Conservation (phyloP, 1,140 invertebrate species). For the Prorops nasuta region DNA sequence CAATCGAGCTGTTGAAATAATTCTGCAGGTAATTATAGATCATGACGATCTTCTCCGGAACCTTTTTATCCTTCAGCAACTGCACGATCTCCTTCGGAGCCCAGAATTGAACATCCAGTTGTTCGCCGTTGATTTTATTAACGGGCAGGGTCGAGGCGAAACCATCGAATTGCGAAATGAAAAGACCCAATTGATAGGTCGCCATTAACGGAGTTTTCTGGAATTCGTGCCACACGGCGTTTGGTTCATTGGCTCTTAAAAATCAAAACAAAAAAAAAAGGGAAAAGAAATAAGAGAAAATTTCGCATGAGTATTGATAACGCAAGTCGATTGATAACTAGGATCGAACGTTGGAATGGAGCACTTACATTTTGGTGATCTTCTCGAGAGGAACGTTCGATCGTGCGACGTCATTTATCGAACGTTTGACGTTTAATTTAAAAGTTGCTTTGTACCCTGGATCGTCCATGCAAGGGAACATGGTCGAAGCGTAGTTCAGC, state of each 20-base stretch:
- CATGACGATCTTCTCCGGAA: conserved; percentile 63
- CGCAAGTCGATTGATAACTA: no score
- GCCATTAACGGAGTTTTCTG: conserved; percentile 76
- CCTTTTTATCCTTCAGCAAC: conserved; percentile 60
- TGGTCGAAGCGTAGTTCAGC: conserved; percentile 75
- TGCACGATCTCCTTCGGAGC: conserved; percentile 68
- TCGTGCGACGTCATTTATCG: conserved; percentile 60
- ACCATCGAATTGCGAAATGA: conserved; percentile 72
- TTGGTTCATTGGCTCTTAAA: conserved; percentile 45
- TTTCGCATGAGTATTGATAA: no score
- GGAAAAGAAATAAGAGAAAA: no score
- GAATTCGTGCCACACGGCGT: conserved; percentile 68
- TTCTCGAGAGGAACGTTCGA: conserved; percentile 64
- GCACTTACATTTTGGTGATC: conserved; percentile 63
- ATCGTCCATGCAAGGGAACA: conserved; percentile 94
- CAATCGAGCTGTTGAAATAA: conserved; percentile 70
- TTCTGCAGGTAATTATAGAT: conserved; percentile 68
- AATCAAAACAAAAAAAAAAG: no score
- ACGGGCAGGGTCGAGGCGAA: conserved; percentile 34
- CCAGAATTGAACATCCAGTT: conserved; percentile 65
- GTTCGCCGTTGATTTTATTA: conserved; percentile 39
- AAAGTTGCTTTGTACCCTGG: conserved; percentile 78
- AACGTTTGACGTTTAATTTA: conserved; percentile 64
- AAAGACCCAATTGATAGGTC: conserved; percentile 80
- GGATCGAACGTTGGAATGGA: no score